A percentile compares a stretch with the other conserved stretches of the same genome.
These are phyloP conservation scores for Mus minutoides DNA, from an alignment of 2,797 vertebrate species.

Conservation along the genomic window DNA sequence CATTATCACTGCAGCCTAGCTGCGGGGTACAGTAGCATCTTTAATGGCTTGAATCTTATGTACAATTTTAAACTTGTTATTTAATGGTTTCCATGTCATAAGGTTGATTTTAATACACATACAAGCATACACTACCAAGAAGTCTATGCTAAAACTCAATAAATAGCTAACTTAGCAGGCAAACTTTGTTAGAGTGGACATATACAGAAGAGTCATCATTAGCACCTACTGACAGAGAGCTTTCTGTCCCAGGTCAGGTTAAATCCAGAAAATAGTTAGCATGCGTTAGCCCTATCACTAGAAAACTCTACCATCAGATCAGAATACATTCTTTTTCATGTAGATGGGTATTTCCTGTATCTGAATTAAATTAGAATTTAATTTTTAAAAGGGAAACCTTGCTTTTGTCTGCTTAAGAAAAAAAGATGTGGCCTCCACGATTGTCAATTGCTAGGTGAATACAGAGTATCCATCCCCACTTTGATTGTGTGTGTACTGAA, in stretches of 20 bases:
- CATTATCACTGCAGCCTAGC: not conserved
- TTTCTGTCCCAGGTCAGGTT: not conserved
- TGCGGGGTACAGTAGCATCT: not conserved
- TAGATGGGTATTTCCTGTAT: not conserved
- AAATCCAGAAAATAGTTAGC: constrained; percentile 40
- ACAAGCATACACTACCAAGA: not conserved
- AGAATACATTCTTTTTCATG: not conserved
- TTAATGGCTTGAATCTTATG: not conserved
- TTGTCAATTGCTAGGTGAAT: constrained; percentile 63
- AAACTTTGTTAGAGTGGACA: not conserved
- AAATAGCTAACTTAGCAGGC: not conserved
- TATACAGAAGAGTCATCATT: not conserved
- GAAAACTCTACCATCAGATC: constrained; percentile 13
- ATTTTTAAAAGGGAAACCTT: not conserved
- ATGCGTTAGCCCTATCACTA: not conserved
- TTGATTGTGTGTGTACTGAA: constrained; percentile 69
- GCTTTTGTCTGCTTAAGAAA: constrained; percentile 67
- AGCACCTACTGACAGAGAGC: not conserved
- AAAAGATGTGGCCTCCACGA: constrained; percentile 32
- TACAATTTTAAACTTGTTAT: constrained; percentile 28
- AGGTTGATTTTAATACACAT: not conserved
- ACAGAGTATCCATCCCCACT: not conserved
- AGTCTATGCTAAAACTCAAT: not conserved
- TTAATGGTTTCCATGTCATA: not conserved
- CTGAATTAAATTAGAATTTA: constrained; percentile 34